phyloP scores from a whole-genome alignment of 2,888 invertebrate species.

The Lycocerus yunnanus region DNA sequence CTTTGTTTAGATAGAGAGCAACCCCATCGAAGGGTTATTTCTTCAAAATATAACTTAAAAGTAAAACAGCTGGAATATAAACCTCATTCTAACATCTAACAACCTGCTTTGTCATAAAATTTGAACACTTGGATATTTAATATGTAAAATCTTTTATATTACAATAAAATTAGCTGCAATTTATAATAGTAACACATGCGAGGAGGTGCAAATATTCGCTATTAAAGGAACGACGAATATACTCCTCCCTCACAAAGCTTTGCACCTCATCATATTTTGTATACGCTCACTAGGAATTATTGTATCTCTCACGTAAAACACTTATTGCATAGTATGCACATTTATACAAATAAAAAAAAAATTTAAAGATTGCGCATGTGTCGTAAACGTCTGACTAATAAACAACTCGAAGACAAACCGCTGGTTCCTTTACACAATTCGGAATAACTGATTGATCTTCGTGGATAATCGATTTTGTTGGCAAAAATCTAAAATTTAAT shows the following conservation, averaged over 20 bases:
- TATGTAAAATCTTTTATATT: neutral
- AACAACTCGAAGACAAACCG: conserved; percentile 79
- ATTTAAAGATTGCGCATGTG: conserved; percentile 54
- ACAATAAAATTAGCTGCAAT: neutral
- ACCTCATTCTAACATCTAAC: neutral
- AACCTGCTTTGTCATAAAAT: neutral
- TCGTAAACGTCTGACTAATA: conserved; percentile 65
- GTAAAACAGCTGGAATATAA: neutral
- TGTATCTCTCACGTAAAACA: neutral
- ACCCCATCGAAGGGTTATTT: neutral
- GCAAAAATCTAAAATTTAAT: conserved; percentile 70
- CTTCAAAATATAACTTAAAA: neutral
- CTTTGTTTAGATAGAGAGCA: neutral
- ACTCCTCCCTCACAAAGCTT: neutral
- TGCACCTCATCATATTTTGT: neutral
- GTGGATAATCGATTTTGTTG: conserved; percentile 82
- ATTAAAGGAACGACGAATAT: too few species aligned
- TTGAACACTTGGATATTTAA: neutral
- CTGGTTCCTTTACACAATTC: conserved; percentile 80
- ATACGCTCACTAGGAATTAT: neutral
- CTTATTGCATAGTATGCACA: neutral
- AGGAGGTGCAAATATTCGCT: neutral
- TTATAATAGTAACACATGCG: neutral
- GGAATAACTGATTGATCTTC: conserved; percentile 77
- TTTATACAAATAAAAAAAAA: neutral